Conservation (phyloP, 2,113 vertebrate species). For the Dolichallabes microphthalmus region DNA sequence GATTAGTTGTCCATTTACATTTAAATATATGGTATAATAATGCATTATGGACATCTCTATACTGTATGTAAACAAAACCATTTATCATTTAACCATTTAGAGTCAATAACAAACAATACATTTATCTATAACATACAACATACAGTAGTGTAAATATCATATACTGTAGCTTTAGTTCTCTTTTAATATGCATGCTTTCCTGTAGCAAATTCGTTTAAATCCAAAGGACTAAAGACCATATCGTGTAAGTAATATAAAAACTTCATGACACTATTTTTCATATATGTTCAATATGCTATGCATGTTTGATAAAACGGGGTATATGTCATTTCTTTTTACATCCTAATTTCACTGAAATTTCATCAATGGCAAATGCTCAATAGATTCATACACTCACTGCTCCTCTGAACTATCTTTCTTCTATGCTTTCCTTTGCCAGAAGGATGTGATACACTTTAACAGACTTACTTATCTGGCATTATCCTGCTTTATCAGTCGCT, state of each 20-base stretch:
- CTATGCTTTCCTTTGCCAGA: neutral
- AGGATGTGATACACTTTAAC: neutral
- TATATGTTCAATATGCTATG: neutral
- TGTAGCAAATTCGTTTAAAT: neutral
- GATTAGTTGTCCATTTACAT: neutral
- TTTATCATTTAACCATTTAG: neutral
- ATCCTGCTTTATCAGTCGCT: slow-evolving; percentile 42
- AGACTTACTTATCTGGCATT: slow-evolving; percentile 10
- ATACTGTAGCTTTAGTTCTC: neutral
- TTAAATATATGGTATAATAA: neutral
- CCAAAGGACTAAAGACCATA: neutral
- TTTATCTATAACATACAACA: neutral
- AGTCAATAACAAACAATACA: neutral
- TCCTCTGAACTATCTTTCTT: neutral
- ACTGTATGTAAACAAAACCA: neutral
- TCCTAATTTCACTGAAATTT: neutral
- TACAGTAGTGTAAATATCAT: neutral
- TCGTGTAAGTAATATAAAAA: neutral
- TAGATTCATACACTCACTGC: neutral
- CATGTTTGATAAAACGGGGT: neutral
- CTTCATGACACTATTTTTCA: neutral
- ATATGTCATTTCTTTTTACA: neutral
- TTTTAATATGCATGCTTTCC: neutral
- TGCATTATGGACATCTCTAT: neutral
- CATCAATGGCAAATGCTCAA: neutral